Base-by-base conservation (phyloP, 2,797 vertebrate species). In the Philypnodon macrostomus region DNA sequence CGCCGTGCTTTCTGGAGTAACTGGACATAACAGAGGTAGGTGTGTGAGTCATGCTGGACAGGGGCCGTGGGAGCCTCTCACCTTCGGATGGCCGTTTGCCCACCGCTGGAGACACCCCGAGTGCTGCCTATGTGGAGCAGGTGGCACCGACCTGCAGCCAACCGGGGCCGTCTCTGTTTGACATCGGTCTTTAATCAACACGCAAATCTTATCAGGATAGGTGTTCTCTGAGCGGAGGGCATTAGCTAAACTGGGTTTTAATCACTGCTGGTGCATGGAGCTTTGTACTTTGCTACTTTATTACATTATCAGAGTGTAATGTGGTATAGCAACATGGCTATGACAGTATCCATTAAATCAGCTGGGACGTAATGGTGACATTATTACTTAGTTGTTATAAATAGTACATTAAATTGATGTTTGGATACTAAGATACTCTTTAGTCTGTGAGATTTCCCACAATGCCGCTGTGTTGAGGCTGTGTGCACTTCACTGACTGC, bases 21-120 rank as follows among this genome's bases (percentile, higher is more conserved):
- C 52, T 63, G 58, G 7, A 30, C 54, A 48, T n/a, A n/a, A n/a
- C 45, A 51, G 52, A 39, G 37, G 37, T 40, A 34, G 63, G 67
- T 83, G 80, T 87, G 62, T 84, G 73, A 70, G 18, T n/a, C n/a
- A n/a, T 5, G 29, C 47, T 81, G 71, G 74, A 85, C 63, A 44
- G 44, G 18, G 75, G 82, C 74, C 70, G 73, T 58, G 15, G 15
- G 44, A 77, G 80, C 75, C 83, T 79, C 50, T 85, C 81, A 77
- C 83, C 78, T 84, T 80, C 73, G 65, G 67, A 80, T 73, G 80
- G 70, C 63, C 77, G 26, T 61, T 74, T 69, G 66, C 79, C 81
- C 60, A 49, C 34, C 53, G 67, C 71, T 45, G 72, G 70, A 67
- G 46, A 67, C 58, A 39, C 64, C 62, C 54, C 66, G 78, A 71